Evolutionary conservation across 2,888 invertebrate species (phyloP), one percentile per base, ranked within the genome.

Genomic region (Zaprionus bogoriensis): DNA sequence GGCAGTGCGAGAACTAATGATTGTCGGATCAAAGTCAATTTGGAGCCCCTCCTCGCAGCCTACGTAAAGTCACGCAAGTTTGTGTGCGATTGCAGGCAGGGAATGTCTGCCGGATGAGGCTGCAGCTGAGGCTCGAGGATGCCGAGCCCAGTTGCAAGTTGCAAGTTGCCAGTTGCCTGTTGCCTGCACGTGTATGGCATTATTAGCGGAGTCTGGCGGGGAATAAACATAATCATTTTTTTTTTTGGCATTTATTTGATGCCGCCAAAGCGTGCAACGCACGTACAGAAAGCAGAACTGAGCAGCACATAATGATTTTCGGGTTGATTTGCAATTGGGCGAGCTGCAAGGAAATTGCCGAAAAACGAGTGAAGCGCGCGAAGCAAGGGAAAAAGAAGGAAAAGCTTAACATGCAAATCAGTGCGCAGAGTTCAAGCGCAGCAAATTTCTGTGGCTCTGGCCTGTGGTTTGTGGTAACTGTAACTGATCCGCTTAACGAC

Each of bases 401-500:
- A 62, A 65, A 53, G 32, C 46, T 38, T 4, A 17, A 45, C 63
- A 83, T 80, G 77, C 72, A 80, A 82, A 83, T 79, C 60, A 27
- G 22, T 45, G 47, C 23, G 45, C 28, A n/a, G n/a, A n/a, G n/a
- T n/a, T 38, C 23, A 48, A 58, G 66, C 51, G 48, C 61, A 54
- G 32, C 42, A 62, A 32, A 20, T 41, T 50, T 53, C 19, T 47
- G 20, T 30, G 42, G 39, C 23, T 32, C 23, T 12, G 20, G 32
- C 20, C 51, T 65, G 46, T 32, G 45, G 58, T 47, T 1, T 17
- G 10, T 5, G 30, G 54, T 23, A 47, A 14, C 32, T 14, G 60
- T 62, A 83, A 79, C 68, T 77, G 84, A 81, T 81, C 80, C 81
- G 84, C 73, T 83, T 81, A 83, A 32, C 46, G 41, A 61, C 39